phyloP scores from a whole-genome alignment of 1,140 invertebrate genomes.

The Papilio aristodemus region DNA sequence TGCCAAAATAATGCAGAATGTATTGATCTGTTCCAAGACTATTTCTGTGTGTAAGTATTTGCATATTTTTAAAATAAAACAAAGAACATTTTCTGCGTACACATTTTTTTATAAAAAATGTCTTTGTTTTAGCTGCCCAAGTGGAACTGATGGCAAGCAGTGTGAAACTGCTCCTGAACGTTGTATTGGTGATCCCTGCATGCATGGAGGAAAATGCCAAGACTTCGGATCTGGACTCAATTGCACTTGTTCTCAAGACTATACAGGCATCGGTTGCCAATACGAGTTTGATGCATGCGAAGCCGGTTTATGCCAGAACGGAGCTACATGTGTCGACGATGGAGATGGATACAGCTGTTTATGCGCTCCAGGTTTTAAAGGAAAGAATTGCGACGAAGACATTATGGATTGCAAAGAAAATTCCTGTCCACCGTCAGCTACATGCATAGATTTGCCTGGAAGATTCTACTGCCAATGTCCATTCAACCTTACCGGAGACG shows the following conservation, averaged over 20 bases:
- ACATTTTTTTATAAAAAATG: conserved; percentile 21
- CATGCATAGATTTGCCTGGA: conserved; percentile 95
- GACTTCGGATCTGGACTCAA: conserved; percentile 97
- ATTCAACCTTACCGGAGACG: conserved; percentile 97
- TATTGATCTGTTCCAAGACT: conserved; percentile 96
- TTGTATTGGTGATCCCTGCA: conserved; percentile 97
- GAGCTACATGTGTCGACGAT: conserved; percentile 93
- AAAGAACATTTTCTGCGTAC: not conserved
- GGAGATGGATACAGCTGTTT: conserved; percentile 91
- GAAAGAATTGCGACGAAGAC: conserved; percentile 95
- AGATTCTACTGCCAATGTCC: conserved; percentile 97
- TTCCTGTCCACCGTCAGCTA: conserved; percentile 95
- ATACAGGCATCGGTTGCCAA: conserved; percentile 93
- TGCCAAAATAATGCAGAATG: conserved; percentile 97
- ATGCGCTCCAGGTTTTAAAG: conserved; percentile 92
- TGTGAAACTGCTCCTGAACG: conserved; percentile 97
- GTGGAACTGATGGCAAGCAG: conserved; percentile 95
- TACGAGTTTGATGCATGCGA: conserved; percentile 96
- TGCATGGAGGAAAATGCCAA: conserved; percentile 96
- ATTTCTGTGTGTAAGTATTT: conserved; percentile 94
- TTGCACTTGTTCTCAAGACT: conserved; percentile 93
- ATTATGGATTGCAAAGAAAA: conserved; percentile 93
- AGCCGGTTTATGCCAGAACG: conserved; percentile 93
- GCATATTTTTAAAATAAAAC: conserved; percentile 15
- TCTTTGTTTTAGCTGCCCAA: conserved; percentile 86